phyloP scores from a whole-genome alignment of 1,140 invertebrate genomes.

The Ips nitidus region DNA sequence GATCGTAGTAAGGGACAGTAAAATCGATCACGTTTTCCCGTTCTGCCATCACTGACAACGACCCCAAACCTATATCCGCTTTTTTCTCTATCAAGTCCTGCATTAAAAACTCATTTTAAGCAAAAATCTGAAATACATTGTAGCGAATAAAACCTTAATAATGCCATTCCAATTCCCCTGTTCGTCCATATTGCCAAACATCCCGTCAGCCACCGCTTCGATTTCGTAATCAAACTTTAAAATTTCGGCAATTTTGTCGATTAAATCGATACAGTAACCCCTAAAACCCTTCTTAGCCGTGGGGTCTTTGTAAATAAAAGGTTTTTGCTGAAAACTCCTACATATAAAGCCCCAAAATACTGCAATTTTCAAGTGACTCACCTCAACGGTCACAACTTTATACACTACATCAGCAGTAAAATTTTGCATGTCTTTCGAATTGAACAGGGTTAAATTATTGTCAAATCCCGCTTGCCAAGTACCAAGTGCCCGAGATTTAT shows the following conservation, averaged over 20 bases:
- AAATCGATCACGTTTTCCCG: conserved; percentile 93
- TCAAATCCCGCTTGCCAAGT: conserved; percentile 69
- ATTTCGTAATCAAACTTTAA: conserved; percentile 91
- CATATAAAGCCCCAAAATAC: background rate
- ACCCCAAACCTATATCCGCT: conserved; percentile 86
- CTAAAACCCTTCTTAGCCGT: conserved; percentile 68
- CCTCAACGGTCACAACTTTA: conserved; percentile 42
- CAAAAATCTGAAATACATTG: background rate
- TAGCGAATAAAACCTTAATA: conserved; percentile 59
- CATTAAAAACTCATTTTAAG: conserved; percentile 6
- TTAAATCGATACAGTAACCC: conserved; percentile 92
- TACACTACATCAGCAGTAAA: conserved; percentile 74
- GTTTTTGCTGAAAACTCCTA: conserved; percentile 67
- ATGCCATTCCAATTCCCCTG: conserved; percentile 90
- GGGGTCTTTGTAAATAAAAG: conserved; percentile 79
- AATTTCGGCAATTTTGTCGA: conserved; percentile 79
- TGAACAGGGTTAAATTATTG: conserved; percentile 62
- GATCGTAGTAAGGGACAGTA: conserved; percentile 93
- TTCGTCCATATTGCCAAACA: conserved; percentile 84
- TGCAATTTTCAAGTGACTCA: conserved; percentile 11
- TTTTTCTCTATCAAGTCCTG: conserved; percentile 83
- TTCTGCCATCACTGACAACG: conserved; percentile 91
- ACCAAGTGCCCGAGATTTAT: conserved; percentile 63
- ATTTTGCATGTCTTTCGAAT: conserved; percentile 68
- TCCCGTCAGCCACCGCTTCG: conserved; percentile 71